Base-by-base conservation (phyloP, 2,113 vertebrate genomes). In the Lates calcarifer region DNA sequence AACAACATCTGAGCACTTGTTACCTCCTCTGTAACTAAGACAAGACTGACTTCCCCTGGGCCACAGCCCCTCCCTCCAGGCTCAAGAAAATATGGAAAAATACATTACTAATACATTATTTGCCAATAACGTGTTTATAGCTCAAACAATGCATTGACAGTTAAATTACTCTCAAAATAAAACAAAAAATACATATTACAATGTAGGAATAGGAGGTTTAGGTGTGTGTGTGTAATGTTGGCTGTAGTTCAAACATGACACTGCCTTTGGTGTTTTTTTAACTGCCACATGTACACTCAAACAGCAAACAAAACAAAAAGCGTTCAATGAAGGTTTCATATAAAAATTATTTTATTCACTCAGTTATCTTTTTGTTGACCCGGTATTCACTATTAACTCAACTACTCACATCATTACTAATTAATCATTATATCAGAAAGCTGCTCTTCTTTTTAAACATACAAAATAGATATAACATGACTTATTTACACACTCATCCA, bases 401-500 rank as follows among this genome's bases (percentile, higher is more conserved):
- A n/a, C 47, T 49, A 22, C 20, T 49, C 60, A 79, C 20, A 51
- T 24, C 39, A n/a, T 39, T 13, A 9, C 28, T 5, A 41, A 63
- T 3, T 43, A 9, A 14, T 49, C 22, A 66, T 29, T 29, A 63
- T 24, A 49, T 20, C 5, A 29, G 45, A 47, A 68, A 17, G 55
- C 20, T 26, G 39, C 47, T 37, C 10, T 41, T 63, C 2, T 68
- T 65, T 71, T 45, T 64, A 79, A 69, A 73, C 65, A 64, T 14
- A 79, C 24, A 65, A 69, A 73, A 73, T 13, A 65, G 45, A 49
- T 49, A 49, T 26, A 9, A 60, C 15, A 49, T 26, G 6, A 60
- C 15, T 35, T 60, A 79, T 77, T 69, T 65, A 74, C 71, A 76
- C 26, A 69, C 8, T 15, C 61, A 41, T 49, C 47, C 47, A 22